Percentiles rank a stretch among this genome's conserved stretches.
Conservation (phyloP, 2,113 vertebrate species). For the Indicator maculatus region DNA sequence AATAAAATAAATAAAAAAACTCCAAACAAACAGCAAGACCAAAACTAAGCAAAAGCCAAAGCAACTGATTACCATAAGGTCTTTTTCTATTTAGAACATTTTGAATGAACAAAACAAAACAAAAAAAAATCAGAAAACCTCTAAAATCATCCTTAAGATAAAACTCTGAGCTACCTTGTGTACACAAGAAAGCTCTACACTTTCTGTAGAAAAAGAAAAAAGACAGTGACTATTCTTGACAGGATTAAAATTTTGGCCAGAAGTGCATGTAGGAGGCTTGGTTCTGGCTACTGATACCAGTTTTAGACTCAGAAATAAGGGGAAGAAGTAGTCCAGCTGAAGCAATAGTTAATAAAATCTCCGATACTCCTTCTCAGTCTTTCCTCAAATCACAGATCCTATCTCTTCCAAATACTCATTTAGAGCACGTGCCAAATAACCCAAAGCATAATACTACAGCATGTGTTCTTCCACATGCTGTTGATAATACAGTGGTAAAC, state of each 20-base stretch:
- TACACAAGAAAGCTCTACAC: neutral
- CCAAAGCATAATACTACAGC: neutral
- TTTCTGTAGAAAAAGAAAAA: neutral
- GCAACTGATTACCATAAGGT: neutral
- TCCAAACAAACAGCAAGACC: no score
- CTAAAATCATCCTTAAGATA: neutral
- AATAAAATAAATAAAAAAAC: neutral
- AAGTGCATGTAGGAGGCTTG: neutral
- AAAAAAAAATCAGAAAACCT: neutral
- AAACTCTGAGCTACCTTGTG: neutral
- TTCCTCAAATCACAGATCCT: neutral
- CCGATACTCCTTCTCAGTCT: neutral
- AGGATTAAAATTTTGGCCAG: neutral
- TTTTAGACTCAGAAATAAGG: neutral
- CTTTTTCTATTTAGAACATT: neutral
- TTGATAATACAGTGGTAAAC: neutral
- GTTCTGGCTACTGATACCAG: neutral
- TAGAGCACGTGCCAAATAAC: neutral
- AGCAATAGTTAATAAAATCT: neutral
- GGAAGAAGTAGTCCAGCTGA: neutral
- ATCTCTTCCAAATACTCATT: neutral
- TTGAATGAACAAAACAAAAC: neutral
- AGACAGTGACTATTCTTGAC: neutral
- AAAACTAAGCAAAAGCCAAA: neutral
- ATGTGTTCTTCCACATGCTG: neutral